Percentiles rank a stretch among this genome's conserved stretches.
Evolutionary conservation across 2,113 vertebrate species (phyloP).

Genomic region (Trogon surrucura): DNA sequence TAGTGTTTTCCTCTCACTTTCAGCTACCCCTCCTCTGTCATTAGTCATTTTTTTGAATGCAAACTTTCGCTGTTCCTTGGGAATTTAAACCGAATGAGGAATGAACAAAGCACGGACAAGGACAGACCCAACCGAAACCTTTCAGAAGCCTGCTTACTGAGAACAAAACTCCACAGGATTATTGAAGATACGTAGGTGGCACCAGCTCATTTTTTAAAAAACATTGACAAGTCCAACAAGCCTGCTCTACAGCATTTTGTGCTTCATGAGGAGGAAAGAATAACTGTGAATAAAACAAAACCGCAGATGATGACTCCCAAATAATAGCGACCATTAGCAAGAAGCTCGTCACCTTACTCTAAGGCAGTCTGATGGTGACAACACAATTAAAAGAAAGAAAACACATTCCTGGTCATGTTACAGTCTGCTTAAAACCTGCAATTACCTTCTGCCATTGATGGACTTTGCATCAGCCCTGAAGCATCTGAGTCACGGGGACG

Average conservation of each 20-base stretch:
- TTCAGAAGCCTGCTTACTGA: not conserved
- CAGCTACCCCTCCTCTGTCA: not conserved
- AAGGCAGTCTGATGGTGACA: not conserved
- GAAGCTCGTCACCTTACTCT: not conserved
- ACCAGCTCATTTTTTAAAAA: not conserved
- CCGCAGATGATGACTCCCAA: not conserved
- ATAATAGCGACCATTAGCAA: not conserved
- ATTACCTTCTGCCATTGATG: not conserved
- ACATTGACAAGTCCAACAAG: not conserved
- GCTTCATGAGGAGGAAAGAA: not conserved
- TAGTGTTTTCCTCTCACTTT: not conserved
- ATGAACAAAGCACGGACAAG: not conserved
- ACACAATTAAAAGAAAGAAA: not conserved
- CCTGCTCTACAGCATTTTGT: not conserved
- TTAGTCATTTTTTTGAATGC: not conserved
- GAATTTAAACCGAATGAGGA: not conserved
- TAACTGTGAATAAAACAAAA: not conserved
- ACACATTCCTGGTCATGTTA: not conserved
- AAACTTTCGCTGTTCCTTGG: not conserved
- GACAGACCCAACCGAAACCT: not conserved
- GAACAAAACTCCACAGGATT: not conserved
- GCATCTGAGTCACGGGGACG: constrained; percentile 41
- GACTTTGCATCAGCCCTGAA: constrained; percentile 37
- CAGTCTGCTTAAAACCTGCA: not conserved
- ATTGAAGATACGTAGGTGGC: not conserved